phyloP scores from a whole-genome alignment of 1,140 invertebrate species.

The Halesus radiatus region DNA sequence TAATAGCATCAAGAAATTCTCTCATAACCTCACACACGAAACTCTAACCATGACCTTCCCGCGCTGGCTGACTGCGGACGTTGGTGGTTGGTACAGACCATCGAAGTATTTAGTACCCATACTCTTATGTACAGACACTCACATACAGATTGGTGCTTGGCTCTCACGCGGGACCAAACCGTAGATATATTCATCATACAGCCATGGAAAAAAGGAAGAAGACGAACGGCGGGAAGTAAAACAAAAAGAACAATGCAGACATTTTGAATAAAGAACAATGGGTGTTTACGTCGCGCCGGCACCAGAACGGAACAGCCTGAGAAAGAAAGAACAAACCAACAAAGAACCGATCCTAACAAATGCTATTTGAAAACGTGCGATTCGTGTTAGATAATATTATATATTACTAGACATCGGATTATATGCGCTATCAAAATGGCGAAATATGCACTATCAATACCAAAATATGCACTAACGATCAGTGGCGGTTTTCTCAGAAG shows the following conservation, averaged over 20 bases:
- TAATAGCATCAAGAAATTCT: background rate
- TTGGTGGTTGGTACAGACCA: too few species aligned
- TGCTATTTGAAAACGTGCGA: too few species aligned
- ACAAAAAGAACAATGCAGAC: constrained; percentile 43
- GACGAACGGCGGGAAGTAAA: constrained; percentile 36
- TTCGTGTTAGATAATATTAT: too few species aligned
- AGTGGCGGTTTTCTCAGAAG: too few species aligned
- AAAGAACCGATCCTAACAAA: too few species aligned
- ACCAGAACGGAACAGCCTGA: constrained; percentile 36
- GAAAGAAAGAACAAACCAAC: constrained; percentile 7
- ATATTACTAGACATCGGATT: too few species aligned
- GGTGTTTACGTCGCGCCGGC: constrained; percentile 38
- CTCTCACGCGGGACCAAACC: background rate
- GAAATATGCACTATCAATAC: too few species aligned
- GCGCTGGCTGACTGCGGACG: background rate
- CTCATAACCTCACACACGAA: constrained; percentile 33
- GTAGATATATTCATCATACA: background rate
- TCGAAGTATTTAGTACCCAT: too few species aligned
- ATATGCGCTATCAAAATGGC: too few species aligned
- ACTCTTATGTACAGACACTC: too few species aligned
- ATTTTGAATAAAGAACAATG: constrained; percentile 45
- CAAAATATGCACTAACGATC: too few species aligned
- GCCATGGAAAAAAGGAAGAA: constrained; percentile 28
- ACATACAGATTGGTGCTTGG: too few species aligned
- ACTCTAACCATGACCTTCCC: constrained; percentile 30